Evolutionary conservation across 2,797 vertebrate species (phyloP), one percentile per base, ranked within the genome.

Genomic region (Uromys caudimaculatus): DNA sequence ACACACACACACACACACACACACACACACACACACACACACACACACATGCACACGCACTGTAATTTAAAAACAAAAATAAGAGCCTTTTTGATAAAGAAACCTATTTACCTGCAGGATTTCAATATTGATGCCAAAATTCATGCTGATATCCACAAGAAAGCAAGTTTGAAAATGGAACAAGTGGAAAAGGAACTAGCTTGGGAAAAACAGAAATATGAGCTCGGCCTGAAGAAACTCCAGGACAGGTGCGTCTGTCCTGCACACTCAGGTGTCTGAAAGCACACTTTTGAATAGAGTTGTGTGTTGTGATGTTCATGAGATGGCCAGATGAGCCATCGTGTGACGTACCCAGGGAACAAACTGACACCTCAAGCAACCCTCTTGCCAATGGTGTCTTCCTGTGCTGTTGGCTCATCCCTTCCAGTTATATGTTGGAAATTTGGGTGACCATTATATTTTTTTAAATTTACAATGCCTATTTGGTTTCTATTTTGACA

Each of bases 201-300:
- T 84, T 99, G 99, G 99, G 99, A 99, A 93, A 97, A 98, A 23
- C 99, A 99, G 98, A 99, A 98, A 94, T 90, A 98, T 92, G 95
- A 92, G 11, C 96, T 99, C 71, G 99, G 98, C 60, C 98, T 99
- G 79, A 98, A 96, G 95, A 99, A 99, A 95, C 96, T 99, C 54
- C 98, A 97, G 98, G 97, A 98, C 21, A 98, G 99, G 99, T 99
- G 97, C 11, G 17, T 67, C 79, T 94, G 84, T 95, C 50, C 84
- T 92, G 3, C n/a, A 56, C 35, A 10, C 44, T 54, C 62, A 79
- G 32, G 14, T 82, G 12, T 54, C 67, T 77, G 78, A 77, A 64
- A 86, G 9, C 32, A 41, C 64, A 23, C 85, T 62, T 82, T 41
- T 78, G 35, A 79, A 32, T 84, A 60, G 73, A 50, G 23, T 64